Conservation (phyloP, 2,888 invertebrate species). For the Agriopis leucophaearia region DNA sequence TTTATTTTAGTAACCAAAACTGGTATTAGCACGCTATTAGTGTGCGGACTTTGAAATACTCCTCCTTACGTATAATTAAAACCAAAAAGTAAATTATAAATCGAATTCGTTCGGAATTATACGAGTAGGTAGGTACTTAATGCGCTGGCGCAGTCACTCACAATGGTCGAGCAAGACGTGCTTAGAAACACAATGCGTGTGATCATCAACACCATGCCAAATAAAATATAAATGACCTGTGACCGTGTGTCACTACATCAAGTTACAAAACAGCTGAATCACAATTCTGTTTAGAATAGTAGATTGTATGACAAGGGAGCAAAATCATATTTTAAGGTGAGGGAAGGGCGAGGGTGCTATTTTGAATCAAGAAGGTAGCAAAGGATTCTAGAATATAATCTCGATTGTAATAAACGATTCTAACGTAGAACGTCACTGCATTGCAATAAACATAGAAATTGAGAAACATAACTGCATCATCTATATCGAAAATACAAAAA, state of each 20-base stretch:
- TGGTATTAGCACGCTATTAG: neutral
- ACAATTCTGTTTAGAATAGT: too few relatives aligned
- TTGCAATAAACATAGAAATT: too few relatives aligned
- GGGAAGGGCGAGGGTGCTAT: too few relatives aligned
- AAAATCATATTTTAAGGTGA: too few relatives aligned
- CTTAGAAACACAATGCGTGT: constrained; percentile 59
- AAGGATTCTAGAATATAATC: too few relatives aligned
- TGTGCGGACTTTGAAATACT: neutral
- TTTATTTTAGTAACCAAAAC: neutral
- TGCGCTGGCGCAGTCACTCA: constrained; percentile 45
- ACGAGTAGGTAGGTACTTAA: constrained; percentile 25
- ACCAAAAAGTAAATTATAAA: neutral
- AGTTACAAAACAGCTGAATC: neutral
- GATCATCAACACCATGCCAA: constrained; percentile 50
- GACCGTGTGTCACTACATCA: constrained; percentile 15
- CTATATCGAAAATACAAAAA: too few relatives aligned
- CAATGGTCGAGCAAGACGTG: constrained; percentile 58
- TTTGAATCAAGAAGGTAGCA: too few relatives aligned
- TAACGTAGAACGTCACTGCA: too few relatives aligned
- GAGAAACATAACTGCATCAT: too few relatives aligned
- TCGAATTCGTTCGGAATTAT: constrained; percentile 30
- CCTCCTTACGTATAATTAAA: neutral
- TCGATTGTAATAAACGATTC: too few relatives aligned
- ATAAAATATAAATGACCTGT: constrained; percentile 40
- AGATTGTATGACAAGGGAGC: too few relatives aligned